These are phyloP conservation scores for Tolmerus cingulatus DNA, from an alignment of 2,888 invertebrate species.

Conservation along the genomic window DNA sequence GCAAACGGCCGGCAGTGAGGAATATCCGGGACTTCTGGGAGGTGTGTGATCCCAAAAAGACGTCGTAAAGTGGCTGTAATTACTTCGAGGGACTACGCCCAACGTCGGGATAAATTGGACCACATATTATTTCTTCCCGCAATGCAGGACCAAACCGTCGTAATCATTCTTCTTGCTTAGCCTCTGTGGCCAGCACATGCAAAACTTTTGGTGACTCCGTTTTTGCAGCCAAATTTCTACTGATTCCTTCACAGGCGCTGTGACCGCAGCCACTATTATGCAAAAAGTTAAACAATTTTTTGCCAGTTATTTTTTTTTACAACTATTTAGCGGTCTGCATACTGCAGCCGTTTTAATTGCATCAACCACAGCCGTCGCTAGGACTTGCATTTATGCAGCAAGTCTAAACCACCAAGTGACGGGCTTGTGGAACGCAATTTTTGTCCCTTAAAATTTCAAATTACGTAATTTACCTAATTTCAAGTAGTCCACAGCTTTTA, in stretches of 20 bases:
- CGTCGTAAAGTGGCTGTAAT: not conserved
- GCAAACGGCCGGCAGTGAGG: not conserved
- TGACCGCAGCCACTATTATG: not conserved
- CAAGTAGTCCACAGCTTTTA: not conserved
- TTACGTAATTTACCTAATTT: not conserved
- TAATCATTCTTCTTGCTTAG: not conserved
- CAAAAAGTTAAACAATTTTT: not conserved
- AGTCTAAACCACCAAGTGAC: not conserved
- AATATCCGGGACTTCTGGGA: not conserved
- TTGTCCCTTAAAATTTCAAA: not conserved
- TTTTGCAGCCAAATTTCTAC: not conserved
- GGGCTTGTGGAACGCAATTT: not conserved
- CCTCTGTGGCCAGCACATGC: not conserved
- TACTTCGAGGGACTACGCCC: not conserved
- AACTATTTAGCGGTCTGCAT: not conserved
- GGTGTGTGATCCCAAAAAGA: not conserved
- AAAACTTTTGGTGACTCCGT: not conserved
- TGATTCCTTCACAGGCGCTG: not conserved
- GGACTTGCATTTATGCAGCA: not conserved
- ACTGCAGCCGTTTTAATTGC: slow-evolving; percentile 19
- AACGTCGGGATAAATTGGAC: slow-evolving; percentile 6
- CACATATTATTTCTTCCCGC: not conserved
- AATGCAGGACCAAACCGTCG: not conserved
- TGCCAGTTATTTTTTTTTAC: not conserved
- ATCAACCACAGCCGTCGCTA: not conserved